These are phyloP conservation scores for Drosophila athabasca DNA, from an alignment of 1,140 invertebrate species.

Conservation along the genomic window DNA sequence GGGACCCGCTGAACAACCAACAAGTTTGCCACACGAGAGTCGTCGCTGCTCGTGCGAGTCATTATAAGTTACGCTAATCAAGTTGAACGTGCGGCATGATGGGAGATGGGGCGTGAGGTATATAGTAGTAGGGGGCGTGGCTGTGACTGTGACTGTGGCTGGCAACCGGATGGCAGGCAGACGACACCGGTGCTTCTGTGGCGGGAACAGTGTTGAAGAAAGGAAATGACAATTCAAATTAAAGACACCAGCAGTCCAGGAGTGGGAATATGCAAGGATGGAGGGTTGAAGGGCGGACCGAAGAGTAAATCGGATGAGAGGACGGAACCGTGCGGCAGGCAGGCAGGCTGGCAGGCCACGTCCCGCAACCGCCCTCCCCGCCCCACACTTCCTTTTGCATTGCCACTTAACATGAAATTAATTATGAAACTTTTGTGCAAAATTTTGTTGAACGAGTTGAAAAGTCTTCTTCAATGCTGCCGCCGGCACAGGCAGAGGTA, in stretches of 20 bases:
- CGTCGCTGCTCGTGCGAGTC: constrained; percentile 67
- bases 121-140: neutral
- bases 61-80: constrained; percentile 81
- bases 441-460: constrained; percentile 80
- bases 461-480: constrained; percentile 67
- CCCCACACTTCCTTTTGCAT: constrained; percentile 36
- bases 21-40: constrained; percentile 39
- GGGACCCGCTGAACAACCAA: constrained; percentile 19
- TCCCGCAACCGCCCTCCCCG: constrained; percentile 9
- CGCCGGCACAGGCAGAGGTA: constrained; percentile 3
- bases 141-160: constrained; percentile 18
- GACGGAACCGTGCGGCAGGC: neutral
- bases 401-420: constrained; percentile 82
- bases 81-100: constrained; percentile 68
- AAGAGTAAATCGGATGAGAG: neutral
- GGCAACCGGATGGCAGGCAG: constrained; percentile 54
- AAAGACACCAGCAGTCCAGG: constrained; percentile 60
- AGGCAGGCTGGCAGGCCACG: constrained; percentile 28
- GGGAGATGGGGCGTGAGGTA: neutral
- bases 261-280: constrained; percentile 9
- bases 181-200: constrained; percentile 41
- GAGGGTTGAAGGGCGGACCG: constrained; percentile 10
- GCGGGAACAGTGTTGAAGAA: constrained; percentile 55
- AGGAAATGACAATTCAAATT: constrained; percentile 82
- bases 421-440: constrained; percentile 82